phyloP scores from a whole-genome alignment of 2,888 invertebrate species.

The Ormia ochracea region DNA sequence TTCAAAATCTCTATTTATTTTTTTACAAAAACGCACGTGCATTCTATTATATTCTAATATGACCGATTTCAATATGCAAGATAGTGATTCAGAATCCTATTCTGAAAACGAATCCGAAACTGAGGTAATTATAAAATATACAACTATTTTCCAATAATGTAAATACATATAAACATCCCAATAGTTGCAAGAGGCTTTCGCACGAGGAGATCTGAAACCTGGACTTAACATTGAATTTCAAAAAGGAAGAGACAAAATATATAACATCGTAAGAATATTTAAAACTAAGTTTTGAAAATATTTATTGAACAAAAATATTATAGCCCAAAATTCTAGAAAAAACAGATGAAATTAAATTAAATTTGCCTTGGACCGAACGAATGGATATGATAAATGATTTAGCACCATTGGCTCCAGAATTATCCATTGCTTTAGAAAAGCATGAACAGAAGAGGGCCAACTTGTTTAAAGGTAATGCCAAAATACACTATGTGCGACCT shows the following conservation, averaged over 20 bases:
- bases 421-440: slow-evolving; percentile 86
- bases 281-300: neutral
- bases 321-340: slow-evolving; percentile 81
- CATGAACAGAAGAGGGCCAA: slow-evolving; percentile 84
- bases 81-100: slow-evolving; percentile 70
- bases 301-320: slow-evolving; percentile 21
- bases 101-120: slow-evolving; percentile 74
- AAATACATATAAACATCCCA: slow-evolving; percentile 17
- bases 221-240: slow-evolving; percentile 86
- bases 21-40: slow-evolving; percentile 11
- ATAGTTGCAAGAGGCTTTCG: slow-evolving; percentile 94
- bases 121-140: slow-evolving; percentile 68
- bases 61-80: slow-evolving; percentile 68
- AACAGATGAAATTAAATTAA: slow-evolving; percentile 83
- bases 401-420: slow-evolving; percentile 90
- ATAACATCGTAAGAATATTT: slow-evolving; percentile 82
- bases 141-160: neutral
- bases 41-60: slow-evolving; percentile 56
- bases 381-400: slow-evolving; percentile 87
- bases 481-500: slow-evolving; percentile 81
- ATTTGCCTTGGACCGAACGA: slow-evolving; percentile 90
- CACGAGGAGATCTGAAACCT: slow-evolving; percentile 89
- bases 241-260: slow-evolving; percentile 80
- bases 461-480: slow-evolving; percentile 83
- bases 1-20: too few species aligned